A percentile compares a stretch with the other conserved stretches of the same genome.
phyloP scores from a whole-genome alignment of 2,113 vertebrate species.

The Marmota monax region DNA sequence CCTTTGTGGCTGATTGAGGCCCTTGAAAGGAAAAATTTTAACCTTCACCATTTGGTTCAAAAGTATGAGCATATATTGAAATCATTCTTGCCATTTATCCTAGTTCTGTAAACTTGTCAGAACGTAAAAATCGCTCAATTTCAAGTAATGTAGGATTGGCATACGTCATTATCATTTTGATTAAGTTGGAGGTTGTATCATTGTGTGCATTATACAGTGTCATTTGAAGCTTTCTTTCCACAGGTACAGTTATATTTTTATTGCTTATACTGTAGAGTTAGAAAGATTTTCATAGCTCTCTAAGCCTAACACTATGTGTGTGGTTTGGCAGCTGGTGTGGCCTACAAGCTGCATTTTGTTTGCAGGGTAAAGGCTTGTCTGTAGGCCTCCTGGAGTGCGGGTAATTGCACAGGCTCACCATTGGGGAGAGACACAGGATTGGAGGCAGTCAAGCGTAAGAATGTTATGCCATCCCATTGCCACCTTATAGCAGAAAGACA shows the following conservation, averaged over 20 bases:
- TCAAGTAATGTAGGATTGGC: conserved; percentile 94
- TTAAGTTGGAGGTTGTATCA: conserved; percentile 96
- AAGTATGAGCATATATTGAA: conserved; percentile 98
- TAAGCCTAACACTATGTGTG: conserved; percentile 92
- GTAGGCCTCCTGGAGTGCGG: conserved; percentile 95
- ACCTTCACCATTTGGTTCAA: conserved; percentile 99
- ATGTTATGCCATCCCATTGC: conserved; percentile 98
- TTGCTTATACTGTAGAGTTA: conserved; percentile 89
- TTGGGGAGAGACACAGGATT: conserved; percentile 95
- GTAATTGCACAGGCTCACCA: conserved; percentile 98
- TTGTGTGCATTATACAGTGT: conserved; percentile 90
- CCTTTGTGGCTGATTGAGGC: conserved; percentile 99
- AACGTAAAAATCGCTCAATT: conserved; percentile 95
- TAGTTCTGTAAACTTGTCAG: conserved; percentile 99
- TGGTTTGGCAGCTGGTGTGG: conserved; percentile 98
- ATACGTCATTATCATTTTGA: conserved; percentile 99
- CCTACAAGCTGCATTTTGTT: conserved; percentile 97
- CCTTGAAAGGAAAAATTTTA: conserved; percentile 99
- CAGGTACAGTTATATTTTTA: conserved; percentile 90
- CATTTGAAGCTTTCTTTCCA: conserved; percentile 90
- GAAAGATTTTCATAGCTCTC: conserved; percentile 90
- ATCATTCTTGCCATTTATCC: conserved; percentile 99
- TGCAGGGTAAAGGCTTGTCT: conserved; percentile 96
- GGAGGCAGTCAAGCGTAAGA: conserved; percentile 98
- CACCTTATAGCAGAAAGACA: conserved; percentile 95